Evolutionary conservation across 2,797 vertebrate species (phyloP).

Genomic region (Eulemur coronatus): DNA sequence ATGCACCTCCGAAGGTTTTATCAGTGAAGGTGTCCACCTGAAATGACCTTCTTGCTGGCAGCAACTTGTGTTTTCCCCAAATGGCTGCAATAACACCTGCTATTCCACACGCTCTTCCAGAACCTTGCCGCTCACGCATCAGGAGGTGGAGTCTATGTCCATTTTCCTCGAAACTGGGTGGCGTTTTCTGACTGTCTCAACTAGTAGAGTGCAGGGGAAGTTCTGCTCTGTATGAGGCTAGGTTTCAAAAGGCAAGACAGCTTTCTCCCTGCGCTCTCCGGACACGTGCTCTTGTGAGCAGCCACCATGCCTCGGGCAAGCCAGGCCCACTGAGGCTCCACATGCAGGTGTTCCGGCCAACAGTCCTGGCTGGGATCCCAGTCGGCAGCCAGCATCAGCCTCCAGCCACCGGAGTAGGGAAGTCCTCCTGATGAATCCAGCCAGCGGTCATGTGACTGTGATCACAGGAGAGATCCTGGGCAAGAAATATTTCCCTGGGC

Average conservation of each 20-base stretch:
- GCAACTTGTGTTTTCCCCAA: not conserved
- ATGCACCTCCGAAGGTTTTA: not conserved
- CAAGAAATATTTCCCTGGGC: no score
- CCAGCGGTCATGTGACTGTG: no score
- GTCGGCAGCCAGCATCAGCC: no score
- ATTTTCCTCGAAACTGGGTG: not conserved
- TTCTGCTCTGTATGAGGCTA: not conserved
- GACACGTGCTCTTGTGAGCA: fast-evolving
- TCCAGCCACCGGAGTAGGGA: not conserved
- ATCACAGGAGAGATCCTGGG: no score
- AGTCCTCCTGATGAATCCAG: no score
- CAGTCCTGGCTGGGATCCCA: not conserved
- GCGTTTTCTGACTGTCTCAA: not conserved
- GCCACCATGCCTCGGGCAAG: not conserved
- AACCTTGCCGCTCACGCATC: fast-evolving
- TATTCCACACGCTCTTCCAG: not conserved
- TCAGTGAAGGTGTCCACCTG: not conserved
- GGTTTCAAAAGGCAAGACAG: not conserved
- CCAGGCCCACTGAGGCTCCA: not conserved
- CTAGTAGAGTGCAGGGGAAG: not conserved
- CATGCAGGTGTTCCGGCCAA: not conserved
- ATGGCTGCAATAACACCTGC: not conserved
- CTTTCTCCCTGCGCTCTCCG: not conserved
- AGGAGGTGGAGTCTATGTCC: not conserved
- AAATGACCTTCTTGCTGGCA: not conserved